These are phyloP conservation scores for Lapara coniferarum DNA, from an alignment of 2,888 invertebrate species.

Conservation along the genomic window DNA sequence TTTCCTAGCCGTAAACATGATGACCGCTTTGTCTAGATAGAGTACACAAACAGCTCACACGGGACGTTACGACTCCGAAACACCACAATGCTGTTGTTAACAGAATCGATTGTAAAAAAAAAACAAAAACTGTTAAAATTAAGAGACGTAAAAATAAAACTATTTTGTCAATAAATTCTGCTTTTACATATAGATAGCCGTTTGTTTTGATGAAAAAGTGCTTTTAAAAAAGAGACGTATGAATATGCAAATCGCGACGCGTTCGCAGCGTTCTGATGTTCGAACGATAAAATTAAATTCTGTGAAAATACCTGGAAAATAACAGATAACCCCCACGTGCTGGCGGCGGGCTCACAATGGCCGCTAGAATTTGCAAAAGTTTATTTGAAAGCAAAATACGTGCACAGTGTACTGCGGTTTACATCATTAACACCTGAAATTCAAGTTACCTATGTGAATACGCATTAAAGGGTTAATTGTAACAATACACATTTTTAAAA, in stretches of 20 bases:
- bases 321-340: constrained; percentile 17
- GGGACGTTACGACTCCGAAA: constrained; percentile 3
- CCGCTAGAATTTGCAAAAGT: constrained; percentile 18
- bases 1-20: too few species aligned
- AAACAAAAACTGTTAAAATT: background rate
- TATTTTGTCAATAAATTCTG: constrained; percentile 17
- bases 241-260: constrained; percentile 53
- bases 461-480: background rate
- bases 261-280: constrained; percentile 44
- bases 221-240: constrained; percentile 47
- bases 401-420: background rate
- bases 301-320: constrained; percentile 47
- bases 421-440: constrained; percentile 18
- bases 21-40: background rate
- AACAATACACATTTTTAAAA: background rate
- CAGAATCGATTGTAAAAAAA: background rate
- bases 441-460: constrained; percentile 15
- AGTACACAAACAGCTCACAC: constrained; percentile 1
- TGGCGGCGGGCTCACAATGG: background rate
- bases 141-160: background rate
- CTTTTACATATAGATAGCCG: constrained; percentile 33
- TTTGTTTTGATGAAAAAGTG: constrained; percentile 45
- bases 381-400: constrained; percentile 15
- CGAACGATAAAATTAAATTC: constrained; percentile 50
- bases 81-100: background rate